A percentile compares a stretch with the other conserved stretches of the same genome.
These are phyloP conservation scores for Habroteleia sp. DNA, from an alignment of 2,888 invertebrate species.

Conservation along the genomic window DNA sequence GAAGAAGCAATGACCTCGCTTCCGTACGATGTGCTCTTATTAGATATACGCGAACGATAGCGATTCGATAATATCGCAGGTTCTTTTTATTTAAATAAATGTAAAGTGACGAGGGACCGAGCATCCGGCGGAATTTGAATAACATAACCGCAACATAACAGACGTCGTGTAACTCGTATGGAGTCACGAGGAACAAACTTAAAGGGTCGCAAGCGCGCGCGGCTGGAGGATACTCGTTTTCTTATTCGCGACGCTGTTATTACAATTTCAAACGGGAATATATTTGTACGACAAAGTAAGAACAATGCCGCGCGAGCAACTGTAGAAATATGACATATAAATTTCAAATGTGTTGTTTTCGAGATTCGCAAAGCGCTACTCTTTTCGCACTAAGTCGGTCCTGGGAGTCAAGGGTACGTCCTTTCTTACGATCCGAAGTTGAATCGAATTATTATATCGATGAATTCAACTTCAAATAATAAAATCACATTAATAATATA, in stretches of 20 bases:
- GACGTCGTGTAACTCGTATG: conserved; percentile 58
- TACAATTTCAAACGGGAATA: conserved; percentile 54
- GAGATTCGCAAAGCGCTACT: conserved; percentile 16
- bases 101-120: conserved; percentile 48
- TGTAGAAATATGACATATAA: conserved; percentile 54
- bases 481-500: no score
- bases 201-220: conserved; percentile 40
- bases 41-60: conserved; percentile 74
- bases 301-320: conserved; percentile 43
- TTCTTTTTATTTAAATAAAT: conserved; percentile 66
- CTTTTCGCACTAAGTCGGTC: conserved; percentile 32
- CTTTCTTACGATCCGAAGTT: conserved; percentile 20
- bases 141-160: conserved; percentile 64
- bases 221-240: conserved; percentile 37
- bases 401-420: background rate
- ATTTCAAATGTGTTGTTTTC: conserved; percentile 38
- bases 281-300: conserved; percentile 48
- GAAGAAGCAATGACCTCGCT: conserved; percentile 55
- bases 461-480: no score
- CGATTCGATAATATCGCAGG: conserved; percentile 71
- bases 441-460: conserved; percentile 18
- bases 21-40: conserved; percentile 66
- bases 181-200: conserved; percentile 55
- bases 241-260: conserved; percentile 32
- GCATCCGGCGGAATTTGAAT: conserved; percentile 65